phyloP scores from a whole-genome alignment of 2,888 invertebrate species.

The Eurytoma californica region DNA sequence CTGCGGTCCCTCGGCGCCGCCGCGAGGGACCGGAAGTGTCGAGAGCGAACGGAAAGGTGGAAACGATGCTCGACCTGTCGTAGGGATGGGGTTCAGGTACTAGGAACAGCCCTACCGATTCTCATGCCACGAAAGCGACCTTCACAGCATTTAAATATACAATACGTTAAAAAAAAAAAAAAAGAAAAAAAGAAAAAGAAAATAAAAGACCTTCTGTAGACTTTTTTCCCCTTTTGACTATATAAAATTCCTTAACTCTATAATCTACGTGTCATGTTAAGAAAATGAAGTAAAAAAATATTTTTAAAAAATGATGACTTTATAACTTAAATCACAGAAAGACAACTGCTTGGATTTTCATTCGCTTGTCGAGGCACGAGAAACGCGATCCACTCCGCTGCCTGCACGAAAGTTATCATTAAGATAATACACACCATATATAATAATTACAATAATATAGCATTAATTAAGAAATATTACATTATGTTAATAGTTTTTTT shows the following conservation, averaged over 20 bases:
- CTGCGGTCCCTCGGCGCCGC: no score
- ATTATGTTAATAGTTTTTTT: slow-evolving; percentile 63
- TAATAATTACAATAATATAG: slow-evolving; percentile 71
- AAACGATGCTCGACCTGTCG: slow-evolving; percentile 49
- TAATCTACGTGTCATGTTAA: slow-evolving; percentile 44
- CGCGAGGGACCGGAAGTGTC: slow-evolving; percentile 10
- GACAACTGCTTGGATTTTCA: slow-evolving; percentile 23
- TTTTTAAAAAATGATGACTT: slow-evolving; percentile 47
- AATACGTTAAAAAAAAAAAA: not conserved
- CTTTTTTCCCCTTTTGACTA: slow-evolving; percentile 27
- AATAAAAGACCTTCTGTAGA: slow-evolving; percentile 30
- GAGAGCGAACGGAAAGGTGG: slow-evolving; percentile 34
- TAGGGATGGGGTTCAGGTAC: slow-evolving; percentile 71
- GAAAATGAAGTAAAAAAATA: slow-evolving; percentile 51
- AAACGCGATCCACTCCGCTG: slow-evolving; percentile 66
- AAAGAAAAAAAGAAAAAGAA: slow-evolving; percentile 33
- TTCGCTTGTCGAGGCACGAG: slow-evolving; percentile 60
- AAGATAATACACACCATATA: slow-evolving; percentile 71
- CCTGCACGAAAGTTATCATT: slow-evolving; percentile 70
- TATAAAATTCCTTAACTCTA: slow-evolving; percentile 35
- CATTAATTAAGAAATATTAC: slow-evolving; percentile 71
- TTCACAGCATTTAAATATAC: slow-evolving; percentile 31
- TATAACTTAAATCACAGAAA: slow-evolving; percentile 56
- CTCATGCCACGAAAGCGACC: slow-evolving; percentile 63
- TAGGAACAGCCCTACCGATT: slow-evolving; percentile 70